A percentile compares a stretch with the other conserved stretches of the same genome.
Conservation (phyloP, 2,888 invertebrate species). For the Amphipyra berbera region DNA sequence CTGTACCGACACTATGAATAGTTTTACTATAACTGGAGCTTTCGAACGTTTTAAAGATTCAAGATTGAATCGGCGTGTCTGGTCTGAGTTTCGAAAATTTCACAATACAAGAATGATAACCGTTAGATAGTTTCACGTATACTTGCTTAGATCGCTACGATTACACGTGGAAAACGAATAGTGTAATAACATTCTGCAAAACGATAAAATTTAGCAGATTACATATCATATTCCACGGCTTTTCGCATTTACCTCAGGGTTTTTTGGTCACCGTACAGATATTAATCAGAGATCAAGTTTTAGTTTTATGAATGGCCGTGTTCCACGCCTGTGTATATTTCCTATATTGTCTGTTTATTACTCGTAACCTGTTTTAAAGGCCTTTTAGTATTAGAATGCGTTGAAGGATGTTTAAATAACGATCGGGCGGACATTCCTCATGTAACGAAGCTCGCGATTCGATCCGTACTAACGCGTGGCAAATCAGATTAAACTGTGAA, state of each 20-base stretch:
- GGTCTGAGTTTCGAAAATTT: slow-evolving; percentile 5
- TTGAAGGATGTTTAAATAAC: slow-evolving; percentile 57
- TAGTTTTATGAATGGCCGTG: slow-evolving; percentile 51
- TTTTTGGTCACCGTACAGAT: slow-evolving; percentile 27
- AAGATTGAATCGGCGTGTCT: slow-evolving; percentile 21
- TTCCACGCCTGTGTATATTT: slow-evolving; percentile 32
- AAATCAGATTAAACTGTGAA: slow-evolving; percentile 85
- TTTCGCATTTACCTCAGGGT: slow-evolving; percentile 32
- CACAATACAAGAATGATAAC: too few relatives aligned
- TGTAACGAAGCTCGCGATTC: slow-evolving; percentile 56
- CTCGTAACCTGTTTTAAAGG: slow-evolving; percentile 49
- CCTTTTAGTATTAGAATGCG: slow-evolving; percentile 44
- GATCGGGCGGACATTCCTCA: slow-evolving; percentile 51
- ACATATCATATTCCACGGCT: slow-evolving; percentile 15
- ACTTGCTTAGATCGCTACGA: too few relatives aligned
- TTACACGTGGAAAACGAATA: slow-evolving; percentile 10
- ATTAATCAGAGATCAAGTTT: slow-evolving; percentile 46
- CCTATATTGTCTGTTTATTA: slow-evolving; percentile 46
- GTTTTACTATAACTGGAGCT: slow-evolving; percentile 52
- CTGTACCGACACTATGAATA: slow-evolving; percentile 59
- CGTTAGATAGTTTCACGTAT: too few relatives aligned
- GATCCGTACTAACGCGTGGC: slow-evolving; percentile 70
- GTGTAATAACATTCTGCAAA: neutral
- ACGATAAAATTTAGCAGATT: neutral
- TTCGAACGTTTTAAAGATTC: slow-evolving; percentile 52